Percentiles rank a stretch among this genome's conserved stretches.
Conservation (phyloP, 2,888 invertebrate genomes). For the Diplolepis rosae region DNA sequence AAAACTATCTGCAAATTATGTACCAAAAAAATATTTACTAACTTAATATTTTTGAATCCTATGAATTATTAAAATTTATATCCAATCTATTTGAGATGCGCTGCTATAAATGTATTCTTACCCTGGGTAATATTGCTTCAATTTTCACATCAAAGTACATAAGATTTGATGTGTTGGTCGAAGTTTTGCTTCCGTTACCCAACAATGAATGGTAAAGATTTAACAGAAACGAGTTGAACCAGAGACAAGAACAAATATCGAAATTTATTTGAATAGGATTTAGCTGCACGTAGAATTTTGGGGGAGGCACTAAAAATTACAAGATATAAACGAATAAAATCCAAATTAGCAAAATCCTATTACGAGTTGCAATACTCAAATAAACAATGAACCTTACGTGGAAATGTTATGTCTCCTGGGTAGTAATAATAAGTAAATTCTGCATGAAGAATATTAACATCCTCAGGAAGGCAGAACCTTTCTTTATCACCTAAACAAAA, state of each 20-base stretch:
- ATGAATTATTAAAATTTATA: constrained; percentile 15
- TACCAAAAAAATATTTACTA: constrained; percentile 16
- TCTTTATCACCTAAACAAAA: constrained; percentile 80
- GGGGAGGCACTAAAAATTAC: constrained; percentile 87
- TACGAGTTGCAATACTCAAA: not conserved
- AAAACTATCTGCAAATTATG: constrained; percentile 80
- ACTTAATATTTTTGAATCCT: constrained; percentile 15
- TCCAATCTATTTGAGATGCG: too few relatives aligned
- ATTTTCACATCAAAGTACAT: constrained; percentile 89
- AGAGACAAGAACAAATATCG: constrained; percentile 91
- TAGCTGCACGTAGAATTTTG: constrained; percentile 92
- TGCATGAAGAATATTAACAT: constrained; percentile 93
- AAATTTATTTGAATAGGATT: constrained; percentile 93
- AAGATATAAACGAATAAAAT: constrained; percentile 30
- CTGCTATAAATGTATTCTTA: too few relatives aligned
- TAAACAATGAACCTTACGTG: constrained; percentile 78
- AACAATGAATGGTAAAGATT: constrained; percentile 87
- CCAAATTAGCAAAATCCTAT: not conserved
- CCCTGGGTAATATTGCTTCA: constrained; percentile 95
- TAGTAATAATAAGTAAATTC: constrained; percentile 98
- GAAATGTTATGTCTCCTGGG: constrained; percentile 91
- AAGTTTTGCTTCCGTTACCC: constrained; percentile 70
- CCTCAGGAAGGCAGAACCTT: constrained; percentile 89
- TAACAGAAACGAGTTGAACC: constrained; percentile 94
- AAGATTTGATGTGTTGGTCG: constrained; percentile 65